Evolutionary conservation across 2,888 invertebrate species (phyloP), one percentile per base, ranked within the genome.

Genomic region (Poecilobothrus nobilitatus): DNA sequence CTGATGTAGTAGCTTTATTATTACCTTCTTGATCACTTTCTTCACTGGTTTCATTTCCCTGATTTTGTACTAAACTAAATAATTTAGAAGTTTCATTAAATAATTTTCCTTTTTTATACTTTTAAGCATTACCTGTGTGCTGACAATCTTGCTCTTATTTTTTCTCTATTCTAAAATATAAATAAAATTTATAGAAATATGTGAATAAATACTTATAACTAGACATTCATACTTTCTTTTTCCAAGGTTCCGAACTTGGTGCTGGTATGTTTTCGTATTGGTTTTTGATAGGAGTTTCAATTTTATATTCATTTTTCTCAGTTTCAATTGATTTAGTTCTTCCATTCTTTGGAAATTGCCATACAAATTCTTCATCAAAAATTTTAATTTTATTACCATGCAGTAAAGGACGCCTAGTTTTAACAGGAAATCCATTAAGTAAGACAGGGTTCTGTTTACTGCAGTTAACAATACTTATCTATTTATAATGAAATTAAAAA

Each of bases 391-490:
- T 74, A 1, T 76, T 74, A 21, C 78, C 78, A 69, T 76, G 75
- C 22, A 77, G 69, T 12, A 81, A 71, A 2, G 76, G 78, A 18
- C 78, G 77, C 71, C 76, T 76, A 27, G 73, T 73, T 8, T 70
- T 70, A 5, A 80, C 71, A 7, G 71, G 22, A 62, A 74, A 73
- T 0, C 75, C 79, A 73, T 81, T 78, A 2, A 81, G 66, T 21
- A 71, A 71, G 18, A 81, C 75, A 0, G 78, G 77, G 53, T 77
- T 72, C 21, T 74, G 73, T 20, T 70, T 69, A 18, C 78, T 78
- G 33, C 76, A 70, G 73, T 81, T 81, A 65, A 75, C 73, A 62
- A 81, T 78, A 12, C 76, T 76, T 10, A 81, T 78, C 81, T 53
- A 6, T 1, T 53, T 1, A 18, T 53, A 18, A 18, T 18, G 1